Conservation (phyloP, 2,113 vertebrate genomes). For the Melanotaenia duboulayi region DNA sequence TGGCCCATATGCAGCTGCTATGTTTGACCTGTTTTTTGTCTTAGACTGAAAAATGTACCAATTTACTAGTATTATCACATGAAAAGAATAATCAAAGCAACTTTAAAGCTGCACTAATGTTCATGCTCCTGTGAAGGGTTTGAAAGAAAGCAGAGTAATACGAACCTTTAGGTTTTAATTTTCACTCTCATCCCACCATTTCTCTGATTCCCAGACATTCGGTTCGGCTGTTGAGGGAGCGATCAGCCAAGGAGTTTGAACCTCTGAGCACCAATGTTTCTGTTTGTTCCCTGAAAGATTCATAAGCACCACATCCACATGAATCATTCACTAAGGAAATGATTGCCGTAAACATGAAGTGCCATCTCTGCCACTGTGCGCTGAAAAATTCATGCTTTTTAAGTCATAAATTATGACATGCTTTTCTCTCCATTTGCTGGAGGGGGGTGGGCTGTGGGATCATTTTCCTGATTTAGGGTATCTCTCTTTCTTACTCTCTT, state of each 20-base stretch:
- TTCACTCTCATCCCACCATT: not conserved
- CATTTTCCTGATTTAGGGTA: slow-evolving; percentile 37
- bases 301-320: slow-evolving; percentile 74
- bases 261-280: slow-evolving; percentile 65
- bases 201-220: slow-evolving; percentile 13
- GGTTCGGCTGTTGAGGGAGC: slow-evolving; percentile 15
- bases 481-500: not conserved
- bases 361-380: slow-evolving; percentile 75
- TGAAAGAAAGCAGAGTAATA: slow-evolving; percentile 1
- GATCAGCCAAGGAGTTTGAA: slow-evolving; percentile 29
- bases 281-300: slow-evolving; percentile 81
- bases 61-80: not conserved
- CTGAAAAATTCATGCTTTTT: slow-evolving; percentile 82
- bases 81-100: not conserved
- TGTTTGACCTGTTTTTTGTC: not conserved
- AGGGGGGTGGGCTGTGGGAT: slow-evolving; percentile 13
- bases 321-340: slow-evolving; percentile 82
- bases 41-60: not conserved
- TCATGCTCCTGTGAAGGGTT: not conserved
- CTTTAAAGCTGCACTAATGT: not conserved
- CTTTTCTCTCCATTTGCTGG: slow-evolving; percentile 47
- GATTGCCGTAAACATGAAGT: slow-evolving; percentile 82
- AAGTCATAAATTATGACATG: slow-evolving; percentile 82
- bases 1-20: not conserved
- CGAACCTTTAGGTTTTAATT: slow-evolving; percentile 5